Evolutionary conservation across 1,140 invertebrate species (phyloP).

Genomic region (Euschistus heros): DNA sequence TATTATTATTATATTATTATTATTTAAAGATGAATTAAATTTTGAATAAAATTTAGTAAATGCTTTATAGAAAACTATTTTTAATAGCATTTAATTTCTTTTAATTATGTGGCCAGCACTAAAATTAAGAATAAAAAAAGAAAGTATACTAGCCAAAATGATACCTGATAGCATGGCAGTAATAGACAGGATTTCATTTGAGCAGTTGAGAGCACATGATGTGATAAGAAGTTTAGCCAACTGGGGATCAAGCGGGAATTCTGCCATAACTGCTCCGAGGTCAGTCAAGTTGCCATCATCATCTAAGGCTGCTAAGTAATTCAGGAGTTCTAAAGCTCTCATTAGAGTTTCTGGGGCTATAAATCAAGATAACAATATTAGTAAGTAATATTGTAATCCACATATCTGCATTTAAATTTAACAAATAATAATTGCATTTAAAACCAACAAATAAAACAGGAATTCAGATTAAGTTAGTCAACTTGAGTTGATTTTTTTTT

Average conservation of each 20-base stretch:
- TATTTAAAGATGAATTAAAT: too few relatives aligned
- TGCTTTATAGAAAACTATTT: too few relatives aligned
- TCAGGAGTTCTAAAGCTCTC: constrained; percentile 93
- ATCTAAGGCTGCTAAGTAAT: constrained; percentile 93
- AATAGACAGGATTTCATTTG: constrained; percentile 98
- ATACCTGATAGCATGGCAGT: constrained; percentile 98
- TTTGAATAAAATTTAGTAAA: too few relatives aligned
- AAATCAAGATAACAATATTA: too few relatives aligned
- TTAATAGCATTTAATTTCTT: too few relatives aligned
- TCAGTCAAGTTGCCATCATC: constrained; percentile 95
- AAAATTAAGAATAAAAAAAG: too few relatives aligned
- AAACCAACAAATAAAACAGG: neutral
- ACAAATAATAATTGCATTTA: neutral
- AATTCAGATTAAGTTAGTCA: too few relatives aligned
- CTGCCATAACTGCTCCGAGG: constrained; percentile 97
- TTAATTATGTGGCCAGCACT: too few relatives aligned
- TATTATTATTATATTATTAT: too few relatives aligned
- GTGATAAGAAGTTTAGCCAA: constrained; percentile 98
- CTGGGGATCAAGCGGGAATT: constrained; percentile 98
- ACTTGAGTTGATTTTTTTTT: too few relatives aligned
- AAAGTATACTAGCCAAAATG: neutral
- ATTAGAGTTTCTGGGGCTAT: constrained; percentile 98
- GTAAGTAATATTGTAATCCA: constrained; percentile 3
- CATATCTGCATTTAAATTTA: too few relatives aligned
- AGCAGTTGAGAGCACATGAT: constrained; percentile 93